These are phyloP conservation scores for Chiloscyllium punctatum DNA, from an alignment of 2,797 vertebrate genomes.

Conservation along the genomic window DNA sequence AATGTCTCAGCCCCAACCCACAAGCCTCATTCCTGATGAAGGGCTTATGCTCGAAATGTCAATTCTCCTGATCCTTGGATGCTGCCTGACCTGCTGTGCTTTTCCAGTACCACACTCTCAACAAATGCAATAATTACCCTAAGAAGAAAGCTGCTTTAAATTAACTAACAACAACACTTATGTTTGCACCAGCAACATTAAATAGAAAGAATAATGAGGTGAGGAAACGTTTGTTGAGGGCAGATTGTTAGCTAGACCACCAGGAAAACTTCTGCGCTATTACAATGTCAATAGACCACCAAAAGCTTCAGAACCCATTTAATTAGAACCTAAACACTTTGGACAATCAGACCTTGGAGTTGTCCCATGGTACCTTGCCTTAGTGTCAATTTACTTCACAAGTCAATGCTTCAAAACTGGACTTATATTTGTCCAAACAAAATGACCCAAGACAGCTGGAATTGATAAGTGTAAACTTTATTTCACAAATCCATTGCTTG, in stretches of 20 bases:
- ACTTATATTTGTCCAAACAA: neutral
- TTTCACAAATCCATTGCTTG: neutral
- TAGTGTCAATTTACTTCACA: neutral
- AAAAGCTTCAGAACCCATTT: neutral
- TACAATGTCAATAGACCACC: neutral
- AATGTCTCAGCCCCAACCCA: no score
- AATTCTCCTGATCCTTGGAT: no score
- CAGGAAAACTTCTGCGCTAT: neutral
- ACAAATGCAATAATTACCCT: neutral
- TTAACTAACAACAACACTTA: neutral
- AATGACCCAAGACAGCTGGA: neutral
- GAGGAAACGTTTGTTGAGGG: no score
- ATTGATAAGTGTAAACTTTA: neutral
- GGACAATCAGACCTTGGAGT: neutral
- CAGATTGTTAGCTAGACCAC: neutral
- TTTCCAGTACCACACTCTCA: no score
- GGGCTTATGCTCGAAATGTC: no score
- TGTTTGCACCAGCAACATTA: neutral
- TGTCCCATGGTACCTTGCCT: neutral
- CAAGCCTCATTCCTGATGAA: no score
- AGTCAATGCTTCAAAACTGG: neutral
- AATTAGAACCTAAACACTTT: neutral
- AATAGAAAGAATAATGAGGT: neutral
- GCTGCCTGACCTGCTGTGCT: no score
- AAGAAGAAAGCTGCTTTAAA: no score